Percentiles rank a stretch among this genome's conserved stretches.
These are phyloP conservation scores for Trichosurus vulpecula DNA, from an alignment of 2,797 vertebrate genomes.

Conservation along the genomic window DNA sequence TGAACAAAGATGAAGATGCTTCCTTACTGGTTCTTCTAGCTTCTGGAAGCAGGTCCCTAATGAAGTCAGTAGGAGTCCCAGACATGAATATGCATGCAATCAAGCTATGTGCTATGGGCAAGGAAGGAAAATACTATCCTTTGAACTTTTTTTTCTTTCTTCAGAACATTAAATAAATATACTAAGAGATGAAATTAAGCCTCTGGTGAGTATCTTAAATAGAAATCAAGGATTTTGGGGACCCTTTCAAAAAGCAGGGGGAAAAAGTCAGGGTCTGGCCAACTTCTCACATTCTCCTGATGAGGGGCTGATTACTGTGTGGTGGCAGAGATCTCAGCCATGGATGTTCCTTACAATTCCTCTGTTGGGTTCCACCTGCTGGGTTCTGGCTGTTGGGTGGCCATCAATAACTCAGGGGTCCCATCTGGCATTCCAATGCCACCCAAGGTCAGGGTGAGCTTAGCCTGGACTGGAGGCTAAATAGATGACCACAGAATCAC, in stretches of 20 bases:
- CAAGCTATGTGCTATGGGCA: background rate
- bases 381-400: background rate
- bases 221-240: background rate
- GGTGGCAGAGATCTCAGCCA: background rate
- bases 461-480: background rate
- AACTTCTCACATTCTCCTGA: background rate
- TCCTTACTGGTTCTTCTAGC: background rate
- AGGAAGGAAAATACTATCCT: background rate
- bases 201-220: background rate
- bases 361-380: background rate
- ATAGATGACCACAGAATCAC: background rate
- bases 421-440: background rate
- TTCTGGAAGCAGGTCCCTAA: background rate
- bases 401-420: background rate
- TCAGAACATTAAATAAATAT: conserved; percentile 32
- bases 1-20: background rate
- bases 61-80: background rate
- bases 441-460: background rate
- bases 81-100: background rate
- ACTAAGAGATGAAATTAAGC: conserved; percentile 24
- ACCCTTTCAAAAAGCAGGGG: background rate
- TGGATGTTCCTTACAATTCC: background rate
- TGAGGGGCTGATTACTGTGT: background rate
- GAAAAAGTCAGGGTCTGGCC: background rate
- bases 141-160: background rate